A percentile compares a stretch with the other conserved stretches of the same genome.
Evolutionary conservation across 2,888 invertebrate species (phyloP).

Genomic region (Hemithea aestivaria): DNA sequence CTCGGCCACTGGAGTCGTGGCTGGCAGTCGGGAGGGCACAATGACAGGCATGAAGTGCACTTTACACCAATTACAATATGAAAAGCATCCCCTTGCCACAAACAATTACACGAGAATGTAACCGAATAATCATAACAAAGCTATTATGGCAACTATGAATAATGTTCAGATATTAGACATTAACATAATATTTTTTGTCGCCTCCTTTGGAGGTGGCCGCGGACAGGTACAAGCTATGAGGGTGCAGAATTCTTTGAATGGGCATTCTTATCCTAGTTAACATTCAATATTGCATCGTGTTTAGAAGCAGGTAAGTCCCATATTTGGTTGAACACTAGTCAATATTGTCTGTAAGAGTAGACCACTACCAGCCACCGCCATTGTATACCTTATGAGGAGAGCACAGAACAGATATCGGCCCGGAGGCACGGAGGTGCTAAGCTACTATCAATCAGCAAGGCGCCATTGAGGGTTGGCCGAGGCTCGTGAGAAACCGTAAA

Average conservation of each 20-base stretch:
- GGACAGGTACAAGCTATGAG: slow-evolving; percentile 74
- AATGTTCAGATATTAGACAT: slow-evolving; percentile 71
- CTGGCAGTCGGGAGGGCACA: no score
- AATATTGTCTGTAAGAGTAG: slow-evolving; percentile 29
- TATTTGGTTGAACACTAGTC: slow-evolving; percentile 18
- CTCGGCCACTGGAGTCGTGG: neutral
- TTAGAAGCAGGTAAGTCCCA: slow-evolving; percentile 23
- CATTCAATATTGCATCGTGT: slow-evolving; percentile 30
- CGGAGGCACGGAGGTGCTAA: slow-evolving; percentile 49
- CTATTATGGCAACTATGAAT: slow-evolving; percentile 72
- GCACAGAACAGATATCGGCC: slow-evolving; percentile 35
- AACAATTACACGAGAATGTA: slow-evolving; percentile 61
- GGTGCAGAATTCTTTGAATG: slow-evolving; percentile 78
- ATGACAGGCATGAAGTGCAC: slow-evolving; percentile 49
- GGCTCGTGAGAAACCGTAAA: slow-evolving; percentile 78
- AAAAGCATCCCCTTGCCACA: slow-evolving; percentile 39
- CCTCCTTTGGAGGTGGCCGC: slow-evolving; percentile 73
- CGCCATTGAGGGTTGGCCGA: slow-evolving; percentile 77
- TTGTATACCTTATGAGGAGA: slow-evolving; percentile 28
- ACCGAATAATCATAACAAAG: slow-evolving; percentile 75
- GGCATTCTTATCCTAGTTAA: slow-evolving; percentile 38
- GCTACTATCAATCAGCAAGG: slow-evolving; percentile 77
- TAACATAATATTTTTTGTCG: slow-evolving; percentile 76
- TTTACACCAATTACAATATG: slow-evolving; percentile 43
- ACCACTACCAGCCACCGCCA: slow-evolving; percentile 13